These are phyloP conservation scores for Planococcus citri DNA, from an alignment of 1,140 invertebrate genomes.

Conservation along the genomic window DNA sequence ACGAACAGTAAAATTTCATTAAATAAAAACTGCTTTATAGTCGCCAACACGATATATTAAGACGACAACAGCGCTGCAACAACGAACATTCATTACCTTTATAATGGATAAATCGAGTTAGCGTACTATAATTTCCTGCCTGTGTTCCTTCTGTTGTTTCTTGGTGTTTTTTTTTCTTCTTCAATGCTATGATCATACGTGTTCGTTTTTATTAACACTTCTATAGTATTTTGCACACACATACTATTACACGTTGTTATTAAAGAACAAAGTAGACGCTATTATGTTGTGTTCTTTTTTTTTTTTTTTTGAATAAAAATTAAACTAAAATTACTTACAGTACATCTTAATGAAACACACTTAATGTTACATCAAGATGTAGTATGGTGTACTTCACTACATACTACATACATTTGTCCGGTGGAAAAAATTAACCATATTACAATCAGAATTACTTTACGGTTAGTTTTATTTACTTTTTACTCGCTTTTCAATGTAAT, in stretches of 20 bases:
- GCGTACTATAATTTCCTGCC: not conserved
- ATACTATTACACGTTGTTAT: not conserved
- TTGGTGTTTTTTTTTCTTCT: not conserved
- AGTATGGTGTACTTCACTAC: too few species aligned
- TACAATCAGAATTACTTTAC: not conserved
- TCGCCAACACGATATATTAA: not conserved
- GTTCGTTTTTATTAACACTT: not conserved
- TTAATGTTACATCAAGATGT: not conserved
- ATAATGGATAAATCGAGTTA: conserved; percentile 7
- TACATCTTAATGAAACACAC: not conserved
- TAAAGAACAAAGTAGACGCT: not conserved
- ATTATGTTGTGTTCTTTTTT: not conserved
- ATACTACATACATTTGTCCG: too few species aligned
- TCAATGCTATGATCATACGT: not conserved
- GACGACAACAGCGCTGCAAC: not conserved
- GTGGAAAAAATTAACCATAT: not conserved
- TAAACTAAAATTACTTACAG: not conserved
- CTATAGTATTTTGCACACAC: not conserved
- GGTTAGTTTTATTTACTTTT: not conserved
- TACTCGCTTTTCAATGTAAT: not conserved
- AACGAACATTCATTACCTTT: conserved; percentile 2
- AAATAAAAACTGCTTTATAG: conserved; percentile 1
- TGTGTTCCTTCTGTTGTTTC: too few species aligned
- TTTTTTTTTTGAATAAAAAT: not conserved
- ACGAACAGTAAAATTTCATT: conserved; percentile 4